phyloP scores from a whole-genome alignment of 2,888 invertebrate genomes.

The Synergus laeviventris region DNA sequence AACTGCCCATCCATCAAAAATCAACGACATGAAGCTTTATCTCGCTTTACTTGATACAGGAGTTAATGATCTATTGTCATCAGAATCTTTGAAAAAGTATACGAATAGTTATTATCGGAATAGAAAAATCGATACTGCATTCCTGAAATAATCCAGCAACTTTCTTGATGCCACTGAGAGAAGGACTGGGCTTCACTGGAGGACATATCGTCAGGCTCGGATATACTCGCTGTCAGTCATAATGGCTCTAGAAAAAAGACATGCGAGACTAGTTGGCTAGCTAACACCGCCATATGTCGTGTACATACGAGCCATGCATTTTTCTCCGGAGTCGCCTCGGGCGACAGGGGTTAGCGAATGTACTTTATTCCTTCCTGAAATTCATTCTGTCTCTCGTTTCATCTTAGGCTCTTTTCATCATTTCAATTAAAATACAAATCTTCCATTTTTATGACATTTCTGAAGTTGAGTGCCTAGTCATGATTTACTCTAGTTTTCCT shows the following conservation, averaged over 20 bases:
- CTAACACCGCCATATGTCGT: conserved; percentile 68
- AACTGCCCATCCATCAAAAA: not conserved
- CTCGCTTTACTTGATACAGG: no score
- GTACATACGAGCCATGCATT: conserved; percentile 56
- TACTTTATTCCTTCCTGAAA: conserved; percentile 31
- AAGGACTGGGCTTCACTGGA: conserved; percentile 31
- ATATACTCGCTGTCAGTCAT: conserved; percentile 39
- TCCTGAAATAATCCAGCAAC: conserved; percentile 33
- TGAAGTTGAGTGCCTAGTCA: conserved; percentile 31
- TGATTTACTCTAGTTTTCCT: conserved; percentile 47
- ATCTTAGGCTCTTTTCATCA: not conserved
- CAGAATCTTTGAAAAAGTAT: not conserved
- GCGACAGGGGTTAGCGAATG: conserved; percentile 59
- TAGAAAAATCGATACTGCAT: conserved; percentile 31
- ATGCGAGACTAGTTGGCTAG: conserved; percentile 57
- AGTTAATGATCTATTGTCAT: not conserved
- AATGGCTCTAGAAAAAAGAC: conserved; percentile 58
- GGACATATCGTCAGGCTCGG: not conserved
- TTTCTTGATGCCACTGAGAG: conserved; percentile 34
- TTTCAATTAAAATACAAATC: not conserved
- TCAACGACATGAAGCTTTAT: not conserved
- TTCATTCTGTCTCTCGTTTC: conserved; percentile 12
- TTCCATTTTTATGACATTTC: not conserved
- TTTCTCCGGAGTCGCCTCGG: conserved; percentile 62
- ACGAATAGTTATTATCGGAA: conserved; percentile 16